Evolutionary conservation across 2,797 vertebrate genomes (phyloP).

Genomic region (Peromyscus melanophrys): DNA sequence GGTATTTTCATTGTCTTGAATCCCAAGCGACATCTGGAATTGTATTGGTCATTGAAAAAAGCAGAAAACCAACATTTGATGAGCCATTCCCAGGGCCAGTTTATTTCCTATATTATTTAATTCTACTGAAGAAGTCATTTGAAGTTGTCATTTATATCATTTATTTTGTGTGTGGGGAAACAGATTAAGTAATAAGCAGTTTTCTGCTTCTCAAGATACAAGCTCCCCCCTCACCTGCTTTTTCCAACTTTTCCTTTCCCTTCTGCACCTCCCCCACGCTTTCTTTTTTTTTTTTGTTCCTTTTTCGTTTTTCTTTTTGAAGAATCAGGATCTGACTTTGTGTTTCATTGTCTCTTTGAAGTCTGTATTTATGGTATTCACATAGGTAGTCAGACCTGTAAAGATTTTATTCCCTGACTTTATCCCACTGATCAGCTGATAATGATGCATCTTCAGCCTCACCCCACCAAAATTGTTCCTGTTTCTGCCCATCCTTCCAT

Average conservation of each 20-base stretch:
- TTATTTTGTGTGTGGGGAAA: constrained; percentile 52
- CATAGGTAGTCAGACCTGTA: background rate
- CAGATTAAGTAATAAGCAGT: background rate
- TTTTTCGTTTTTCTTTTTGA: constrained; percentile 1
- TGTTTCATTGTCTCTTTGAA: background rate
- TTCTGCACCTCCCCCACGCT: rapidly evolving
- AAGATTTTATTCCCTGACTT: background rate
- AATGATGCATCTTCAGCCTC: background rate
- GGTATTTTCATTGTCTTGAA: background rate
- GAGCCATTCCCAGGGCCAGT: background rate
- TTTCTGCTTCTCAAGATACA: background rate
- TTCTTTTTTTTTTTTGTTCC: background rate
- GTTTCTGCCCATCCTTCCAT: background rate
- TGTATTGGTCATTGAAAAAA: constrained; percentile 40
- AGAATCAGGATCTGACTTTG: background rate
- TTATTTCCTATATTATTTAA: background rate
- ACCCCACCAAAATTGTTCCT: background rate
- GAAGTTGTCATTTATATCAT: background rate
- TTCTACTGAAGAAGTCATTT: background rate
- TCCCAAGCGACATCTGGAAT: background rate
- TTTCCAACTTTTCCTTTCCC: background rate
- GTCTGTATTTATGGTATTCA: background rate
- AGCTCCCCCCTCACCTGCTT: background rate
- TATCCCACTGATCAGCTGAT: background rate
- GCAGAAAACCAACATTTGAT: constrained; percentile 40